Evolutionary conservation across 2,797 vertebrate genomes (phyloP), one percentile per base, ranked within the genome.

Genomic region (Semaprochilodus insignis): DNA sequence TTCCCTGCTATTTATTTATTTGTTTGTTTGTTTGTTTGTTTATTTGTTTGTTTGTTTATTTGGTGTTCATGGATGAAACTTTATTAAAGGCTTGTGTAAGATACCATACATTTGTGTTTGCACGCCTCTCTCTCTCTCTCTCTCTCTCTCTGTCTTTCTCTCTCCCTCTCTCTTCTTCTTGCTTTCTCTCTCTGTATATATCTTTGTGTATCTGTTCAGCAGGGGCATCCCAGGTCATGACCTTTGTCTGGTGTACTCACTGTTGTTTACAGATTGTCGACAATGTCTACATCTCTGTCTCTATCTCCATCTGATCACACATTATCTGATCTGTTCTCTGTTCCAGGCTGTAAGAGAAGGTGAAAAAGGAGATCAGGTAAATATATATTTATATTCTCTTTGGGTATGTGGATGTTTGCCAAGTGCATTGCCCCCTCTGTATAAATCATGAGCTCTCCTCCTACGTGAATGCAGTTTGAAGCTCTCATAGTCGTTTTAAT

Each of bases 331-430:
- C 31, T 63, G 76, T 77, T 44, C 69, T 75, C 16, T 34, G 55
- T 92, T 60, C 54, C 85, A 94, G 93, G 86, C 80, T 78, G 87
- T 91, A 66, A 88, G 83, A 23, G 87, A 90, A 74, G 89, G 86
- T 75, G 69, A 85, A 74, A 94, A 94, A 86, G 94, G 93, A 86
- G 89, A 94, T 75, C 91, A 93, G 91, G 94, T 95, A 93, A 78
- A 82, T 77, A 36, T 6, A 60, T 54, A 44, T 54, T 60, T 23
- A 48, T 19, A 21, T 65, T 77, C 21, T 77, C 21, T 67, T 16
- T 74, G 13, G 40, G 51, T 54, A 19, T 40, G 0, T 34, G 55
- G 67, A 25, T 70, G 25, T 75, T 62, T 76, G n/a, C 74, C 40
- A 62, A 76, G 74, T 44, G 57, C 23, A 62, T 25, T 76, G 36